Conservation (phyloP, 1,140 invertebrate genomes). For the Archegozetes longisetosus region DNA sequence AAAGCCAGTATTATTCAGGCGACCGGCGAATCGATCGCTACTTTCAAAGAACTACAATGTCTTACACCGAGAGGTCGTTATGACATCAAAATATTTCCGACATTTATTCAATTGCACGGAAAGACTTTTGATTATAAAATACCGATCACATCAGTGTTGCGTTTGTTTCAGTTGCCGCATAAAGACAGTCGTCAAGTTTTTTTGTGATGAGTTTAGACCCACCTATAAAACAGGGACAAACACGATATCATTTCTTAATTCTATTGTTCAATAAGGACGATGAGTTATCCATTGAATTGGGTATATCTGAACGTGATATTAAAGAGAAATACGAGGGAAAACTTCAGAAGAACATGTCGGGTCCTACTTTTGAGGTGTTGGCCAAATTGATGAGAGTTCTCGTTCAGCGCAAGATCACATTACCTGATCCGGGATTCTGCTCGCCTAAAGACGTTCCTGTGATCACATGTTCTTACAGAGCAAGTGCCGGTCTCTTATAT, state of each 20-base stretch:
- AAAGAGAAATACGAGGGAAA: conserved; percentile 89
- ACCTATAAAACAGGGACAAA: conserved; percentile 98
- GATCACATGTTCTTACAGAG: conserved; percentile 90
- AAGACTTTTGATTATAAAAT: conserved; percentile 99
- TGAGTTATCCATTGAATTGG: conserved; percentile 79
- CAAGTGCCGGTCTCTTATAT: conserved; percentile 92
- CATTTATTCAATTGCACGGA: conserved; percentile 96
- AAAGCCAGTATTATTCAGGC: conserved; percentile 96
- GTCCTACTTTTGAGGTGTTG: conserved; percentile 86
- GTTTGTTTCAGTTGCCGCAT: conserved; percentile 87
- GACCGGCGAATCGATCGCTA: conserved; percentile 91
- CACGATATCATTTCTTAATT: conserved; percentile 81
- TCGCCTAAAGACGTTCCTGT: conserved; percentile 39
- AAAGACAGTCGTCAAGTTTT: conserved; percentile 93
- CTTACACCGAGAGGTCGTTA: conserved; percentile 97
- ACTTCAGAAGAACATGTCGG: conserved; percentile 72
- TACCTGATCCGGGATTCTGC: conserved; percentile 45
- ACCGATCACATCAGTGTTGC: conserved; percentile 81
- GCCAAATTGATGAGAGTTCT: conserved; percentile 92
- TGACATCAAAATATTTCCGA: conserved; percentile 94
- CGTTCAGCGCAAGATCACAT: conserved; percentile 83
- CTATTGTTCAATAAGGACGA: conserved; percentile 76
- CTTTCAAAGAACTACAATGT: conserved; percentile 91
- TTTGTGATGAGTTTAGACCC: conserved; percentile 96
- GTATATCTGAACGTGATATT: conserved; percentile 77